These are phyloP conservation scores for Pampus argenteus DNA, from an alignment of 2,797 vertebrate species.

Conservation along the genomic window DNA sequence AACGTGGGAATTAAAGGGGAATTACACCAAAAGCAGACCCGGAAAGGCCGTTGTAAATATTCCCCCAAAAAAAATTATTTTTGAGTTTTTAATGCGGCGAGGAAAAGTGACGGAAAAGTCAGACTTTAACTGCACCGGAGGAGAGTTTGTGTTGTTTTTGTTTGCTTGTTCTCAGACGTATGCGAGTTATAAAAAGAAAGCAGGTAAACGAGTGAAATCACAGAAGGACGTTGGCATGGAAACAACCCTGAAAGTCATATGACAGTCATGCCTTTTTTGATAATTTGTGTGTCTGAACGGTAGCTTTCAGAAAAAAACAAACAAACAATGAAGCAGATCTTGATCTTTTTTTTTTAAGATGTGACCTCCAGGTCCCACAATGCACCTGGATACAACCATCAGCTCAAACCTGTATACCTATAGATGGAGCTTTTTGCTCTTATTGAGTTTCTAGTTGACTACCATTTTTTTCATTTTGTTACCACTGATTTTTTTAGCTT, in stretches of 20 bases:
- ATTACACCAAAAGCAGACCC: conserved; percentile 13
- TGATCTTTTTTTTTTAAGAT: neutral
- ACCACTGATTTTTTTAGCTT: conserved; percentile 2
- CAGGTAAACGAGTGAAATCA: conserved; percentile 19
- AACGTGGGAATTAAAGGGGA: conserved; percentile 57
- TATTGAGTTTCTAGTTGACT: conserved; percentile 10
- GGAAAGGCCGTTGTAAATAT: neutral
- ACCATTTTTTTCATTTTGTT: neutral
- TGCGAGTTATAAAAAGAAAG: conserved; percentile 15
- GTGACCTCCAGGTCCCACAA: conserved; percentile 12
- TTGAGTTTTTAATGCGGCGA: conserved; percentile 1
- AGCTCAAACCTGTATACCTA: neutral
- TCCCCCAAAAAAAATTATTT: neutral
- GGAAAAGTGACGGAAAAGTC: neutral
- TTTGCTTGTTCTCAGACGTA: neutral
- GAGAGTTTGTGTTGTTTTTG: neutral
- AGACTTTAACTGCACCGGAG: neutral
- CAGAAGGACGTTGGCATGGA: conserved; percentile 33
- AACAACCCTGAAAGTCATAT: conserved; percentile 39
- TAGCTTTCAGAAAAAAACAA: conserved; percentile 18
- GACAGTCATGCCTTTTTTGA: conserved; percentile 19
- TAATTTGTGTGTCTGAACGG: neutral
- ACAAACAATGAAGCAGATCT: neutral
- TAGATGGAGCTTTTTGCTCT: neutral
- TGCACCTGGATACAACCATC: conserved; percentile 9